Percentiles rank a stretch among this genome's conserved stretches.
Evolutionary conservation across 1,140 invertebrate species (phyloP).

Genomic region (Helicoverpa armigera): DNA sequence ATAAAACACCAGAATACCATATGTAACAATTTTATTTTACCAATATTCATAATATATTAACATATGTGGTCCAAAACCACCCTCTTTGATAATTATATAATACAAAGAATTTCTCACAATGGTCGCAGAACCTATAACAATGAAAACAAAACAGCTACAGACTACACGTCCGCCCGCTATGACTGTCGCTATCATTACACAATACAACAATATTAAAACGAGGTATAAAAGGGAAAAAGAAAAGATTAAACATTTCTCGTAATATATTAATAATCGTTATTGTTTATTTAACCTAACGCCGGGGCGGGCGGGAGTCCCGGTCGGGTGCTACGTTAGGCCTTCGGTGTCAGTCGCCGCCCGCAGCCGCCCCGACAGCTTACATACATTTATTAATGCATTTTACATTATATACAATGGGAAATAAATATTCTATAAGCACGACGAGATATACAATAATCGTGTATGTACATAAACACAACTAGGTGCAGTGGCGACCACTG

Average conservation of each 20-base stretch:
- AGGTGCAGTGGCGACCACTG: constrained; percentile 53
- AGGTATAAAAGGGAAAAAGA: constrained; percentile 77
- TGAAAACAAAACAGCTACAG: constrained; percentile 72
- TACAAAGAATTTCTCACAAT: constrained; percentile 83
- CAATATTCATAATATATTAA: constrained; percentile 87
- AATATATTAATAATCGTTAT: constrained; percentile 78
- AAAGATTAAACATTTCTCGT: constrained; percentile 72
- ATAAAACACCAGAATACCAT: constrained; percentile 67
- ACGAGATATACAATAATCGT: constrained; percentile 75
- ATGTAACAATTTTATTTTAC: constrained; percentile 86
- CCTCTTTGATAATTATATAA: constrained; percentile 84
- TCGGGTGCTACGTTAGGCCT: constrained; percentile 55
- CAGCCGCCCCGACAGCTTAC: constrained; percentile 54
- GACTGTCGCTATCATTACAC: constrained; percentile 62
- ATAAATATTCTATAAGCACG: constrained; percentile 82
- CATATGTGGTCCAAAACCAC: constrained; percentile 84
- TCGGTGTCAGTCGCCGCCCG: constrained; percentile 47
- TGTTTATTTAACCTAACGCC: constrained; percentile 63
- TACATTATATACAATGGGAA: constrained; percentile 85
- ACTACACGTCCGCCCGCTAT: constrained; percentile 59
- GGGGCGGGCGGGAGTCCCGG: constrained; percentile 56
- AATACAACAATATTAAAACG: constrained; percentile 73
- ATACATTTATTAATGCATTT: constrained; percentile 60
- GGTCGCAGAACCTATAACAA: constrained; percentile 83
- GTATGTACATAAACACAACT: constrained; percentile 78